These are phyloP conservation scores for Philopedon plagiatum DNA, from an alignment of 2,888 invertebrate species.

Conservation along the genomic window DNA sequence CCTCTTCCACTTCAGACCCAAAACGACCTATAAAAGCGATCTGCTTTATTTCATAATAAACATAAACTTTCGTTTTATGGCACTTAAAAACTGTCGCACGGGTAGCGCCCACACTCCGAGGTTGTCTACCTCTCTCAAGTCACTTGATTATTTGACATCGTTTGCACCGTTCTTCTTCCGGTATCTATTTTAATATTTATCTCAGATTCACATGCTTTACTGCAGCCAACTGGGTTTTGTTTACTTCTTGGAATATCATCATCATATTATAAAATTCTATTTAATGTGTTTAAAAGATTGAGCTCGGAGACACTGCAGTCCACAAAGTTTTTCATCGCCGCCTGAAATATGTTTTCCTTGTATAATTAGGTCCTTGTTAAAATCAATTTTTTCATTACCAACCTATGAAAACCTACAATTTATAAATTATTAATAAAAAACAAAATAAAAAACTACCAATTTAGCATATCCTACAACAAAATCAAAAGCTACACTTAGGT, in stretches of 20 bases:
- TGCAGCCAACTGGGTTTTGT: constrained; percentile 20
- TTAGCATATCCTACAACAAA: no score
- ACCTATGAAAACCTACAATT: no score
- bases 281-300: no score
- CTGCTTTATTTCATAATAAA: constrained; percentile 10
- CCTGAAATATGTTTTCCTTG: no score
- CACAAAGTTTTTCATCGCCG: no score
- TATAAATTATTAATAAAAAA: no score
- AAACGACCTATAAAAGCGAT: not conserved
- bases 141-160: constrained; percentile 61
- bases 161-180: constrained; percentile 58
- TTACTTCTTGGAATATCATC: constrained; percentile 13
- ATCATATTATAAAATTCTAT: not conserved
- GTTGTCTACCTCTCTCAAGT: constrained; percentile 61
- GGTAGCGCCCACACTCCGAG: constrained; percentile 55
- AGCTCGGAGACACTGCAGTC: no score
- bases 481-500: no score
- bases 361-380: no score
- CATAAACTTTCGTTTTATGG: constrained; percentile 6
- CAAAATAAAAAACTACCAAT: no score
- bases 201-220: constrained; percentile 31
- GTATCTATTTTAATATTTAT: constrained; percentile 64
- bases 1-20: not conserved
- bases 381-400: no score
- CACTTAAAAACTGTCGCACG: constrained; percentile 35